phyloP scores from a whole-genome alignment of 1,140 invertebrate genomes.

The Diabrotica undecimpunctata region DNA sequence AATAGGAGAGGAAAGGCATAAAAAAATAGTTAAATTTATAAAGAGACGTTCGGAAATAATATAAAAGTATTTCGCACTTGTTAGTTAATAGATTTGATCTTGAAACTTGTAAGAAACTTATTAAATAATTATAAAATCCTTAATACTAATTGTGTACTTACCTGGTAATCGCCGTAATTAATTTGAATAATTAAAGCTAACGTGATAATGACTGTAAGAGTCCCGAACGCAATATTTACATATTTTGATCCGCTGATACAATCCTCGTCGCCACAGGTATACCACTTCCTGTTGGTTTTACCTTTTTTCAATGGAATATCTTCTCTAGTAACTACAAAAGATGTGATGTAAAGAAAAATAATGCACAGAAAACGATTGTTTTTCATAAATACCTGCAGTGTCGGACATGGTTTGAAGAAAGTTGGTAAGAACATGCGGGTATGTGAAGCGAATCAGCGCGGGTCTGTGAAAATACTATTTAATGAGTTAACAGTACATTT shows the following conservation, averaged over 20 bases:
- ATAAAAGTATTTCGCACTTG: too few relatives aligned
- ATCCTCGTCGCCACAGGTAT: constrained; percentile 38
- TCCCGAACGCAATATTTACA: constrained; percentile 51
- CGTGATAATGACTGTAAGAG: constrained; percentile 62
- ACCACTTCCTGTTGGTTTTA: constrained; percentile 32
- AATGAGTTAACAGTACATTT: background rate
- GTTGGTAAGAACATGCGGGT: background rate
- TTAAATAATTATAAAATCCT: too few relatives aligned
- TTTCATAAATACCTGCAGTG: background rate
- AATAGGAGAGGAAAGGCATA: too few relatives aligned
- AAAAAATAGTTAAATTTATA: too few relatives aligned
- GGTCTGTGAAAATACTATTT: background rate
- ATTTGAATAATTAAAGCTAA: constrained; percentile 63
- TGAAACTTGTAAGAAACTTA: too few relatives aligned
- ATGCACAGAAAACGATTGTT: background rate
- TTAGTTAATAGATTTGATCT: too few relatives aligned
- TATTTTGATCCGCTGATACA: constrained; percentile 47
- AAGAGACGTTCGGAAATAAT: too few relatives aligned
- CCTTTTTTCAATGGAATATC: constrained; percentile 53
- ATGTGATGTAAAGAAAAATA: background rate
- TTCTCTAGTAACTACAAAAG: constrained; percentile 45
- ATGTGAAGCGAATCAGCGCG: background rate
- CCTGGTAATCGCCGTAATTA: constrained; percentile 63
- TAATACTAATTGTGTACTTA: constrained; percentile 30
- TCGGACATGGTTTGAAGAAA: background rate